phyloP scores from a whole-genome alignment of 2,797 vertebrate genomes.

The Myripristis jacobus region DNA sequence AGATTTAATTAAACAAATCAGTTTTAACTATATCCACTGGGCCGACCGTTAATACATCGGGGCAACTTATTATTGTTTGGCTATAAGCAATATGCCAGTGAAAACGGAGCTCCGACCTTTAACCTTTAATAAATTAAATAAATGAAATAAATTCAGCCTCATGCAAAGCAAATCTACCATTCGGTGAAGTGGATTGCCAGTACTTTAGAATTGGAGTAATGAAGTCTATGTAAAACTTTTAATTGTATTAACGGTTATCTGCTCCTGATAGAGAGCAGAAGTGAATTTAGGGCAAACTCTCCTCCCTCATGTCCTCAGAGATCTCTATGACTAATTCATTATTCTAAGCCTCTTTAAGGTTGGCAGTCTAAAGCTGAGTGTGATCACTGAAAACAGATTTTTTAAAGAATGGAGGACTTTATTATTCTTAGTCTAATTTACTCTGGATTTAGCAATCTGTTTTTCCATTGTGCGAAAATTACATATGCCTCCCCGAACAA shows the following conservation, averaged over 20 bases:
- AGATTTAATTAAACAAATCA: too few relatives aligned
- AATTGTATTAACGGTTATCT: slow-evolving; percentile 64
- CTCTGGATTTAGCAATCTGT: slow-evolving; percentile 28
- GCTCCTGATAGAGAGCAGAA: slow-evolving; percentile 52
- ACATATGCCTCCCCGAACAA: slow-evolving; percentile 5
- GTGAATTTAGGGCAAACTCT: slow-evolving; percentile 67
- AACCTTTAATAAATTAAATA: background rate
- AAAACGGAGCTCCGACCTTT: too few relatives aligned
- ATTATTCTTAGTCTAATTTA: slow-evolving; percentile 47
- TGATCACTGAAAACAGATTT: slow-evolving; percentile 56
- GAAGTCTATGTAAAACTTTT: slow-evolving; percentile 61
- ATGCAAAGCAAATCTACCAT: slow-evolving; percentile 31
- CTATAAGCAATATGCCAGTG: too few relatives aligned
- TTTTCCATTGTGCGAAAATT: slow-evolving; percentile 26
- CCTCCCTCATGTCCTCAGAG: slow-evolving; percentile 62
- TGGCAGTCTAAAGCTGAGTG: slow-evolving; percentile 51
- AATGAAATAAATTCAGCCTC: slow-evolving; percentile 9
- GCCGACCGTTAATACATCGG: too few relatives aligned
- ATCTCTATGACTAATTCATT: slow-evolving; percentile 72
- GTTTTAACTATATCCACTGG: too few relatives aligned
- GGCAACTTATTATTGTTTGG: too few relatives aligned
- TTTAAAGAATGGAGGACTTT: slow-evolving; percentile 38
- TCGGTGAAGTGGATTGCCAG: slow-evolving; percentile 41
- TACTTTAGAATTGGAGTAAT: slow-evolving; percentile 52
- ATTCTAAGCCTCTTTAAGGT: slow-evolving; percentile 68